A percentile compares a stretch with the other conserved stretches of the same genome.
Evolutionary conservation across 1,140 invertebrate species (phyloP).

Genomic region (Ditylenchus dipsaci): DNA sequence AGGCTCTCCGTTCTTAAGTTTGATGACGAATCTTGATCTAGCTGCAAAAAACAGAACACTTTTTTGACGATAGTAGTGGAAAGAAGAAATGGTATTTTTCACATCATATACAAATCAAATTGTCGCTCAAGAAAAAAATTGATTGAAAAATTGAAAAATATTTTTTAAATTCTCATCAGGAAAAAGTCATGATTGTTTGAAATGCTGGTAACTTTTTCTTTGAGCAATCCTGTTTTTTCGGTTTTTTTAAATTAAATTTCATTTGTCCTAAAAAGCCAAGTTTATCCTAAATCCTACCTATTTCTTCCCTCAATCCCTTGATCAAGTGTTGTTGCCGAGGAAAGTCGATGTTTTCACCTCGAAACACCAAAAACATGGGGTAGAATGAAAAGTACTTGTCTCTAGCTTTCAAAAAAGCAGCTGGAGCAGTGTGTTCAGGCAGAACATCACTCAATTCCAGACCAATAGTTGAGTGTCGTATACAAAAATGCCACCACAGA

Average conservation of each 20-base stretch:
- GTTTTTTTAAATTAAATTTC: too few relatives aligned
- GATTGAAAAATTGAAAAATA: too few relatives aligned
- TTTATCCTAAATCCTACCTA: too few relatives aligned
- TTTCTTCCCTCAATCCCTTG: conserved; percentile 86
- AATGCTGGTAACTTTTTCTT: too few relatives aligned
- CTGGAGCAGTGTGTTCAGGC: conserved; percentile 79
- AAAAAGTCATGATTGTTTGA: too few relatives aligned
- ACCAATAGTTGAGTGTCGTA: conserved; percentile 68
- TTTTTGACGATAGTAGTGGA: neutral
- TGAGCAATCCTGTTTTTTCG: too few relatives aligned
- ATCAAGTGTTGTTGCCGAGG: conserved; percentile 85
- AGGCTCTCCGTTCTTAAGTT: conserved; percentile 43
- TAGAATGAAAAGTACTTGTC: conserved; percentile 93
- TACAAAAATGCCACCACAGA: conserved; percentile 68
- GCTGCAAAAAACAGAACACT: conserved; percentile 17
- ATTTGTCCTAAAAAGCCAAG: too few relatives aligned
- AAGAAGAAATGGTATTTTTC: too few relatives aligned
- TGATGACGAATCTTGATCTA: conserved; percentile 43
- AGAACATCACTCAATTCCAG: conserved; percentile 86
- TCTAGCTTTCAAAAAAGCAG: conserved; percentile 83
- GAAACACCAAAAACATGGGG: conserved; percentile 91
- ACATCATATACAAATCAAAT: too few relatives aligned
- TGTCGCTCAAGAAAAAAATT: too few relatives aligned
- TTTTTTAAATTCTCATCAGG: too few relatives aligned
- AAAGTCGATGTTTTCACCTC: conserved; percentile 84